These are phyloP conservation scores for Drosophila tani DNA, from an alignment of 1,140 invertebrate genomes.

Conservation along the genomic window DNA sequence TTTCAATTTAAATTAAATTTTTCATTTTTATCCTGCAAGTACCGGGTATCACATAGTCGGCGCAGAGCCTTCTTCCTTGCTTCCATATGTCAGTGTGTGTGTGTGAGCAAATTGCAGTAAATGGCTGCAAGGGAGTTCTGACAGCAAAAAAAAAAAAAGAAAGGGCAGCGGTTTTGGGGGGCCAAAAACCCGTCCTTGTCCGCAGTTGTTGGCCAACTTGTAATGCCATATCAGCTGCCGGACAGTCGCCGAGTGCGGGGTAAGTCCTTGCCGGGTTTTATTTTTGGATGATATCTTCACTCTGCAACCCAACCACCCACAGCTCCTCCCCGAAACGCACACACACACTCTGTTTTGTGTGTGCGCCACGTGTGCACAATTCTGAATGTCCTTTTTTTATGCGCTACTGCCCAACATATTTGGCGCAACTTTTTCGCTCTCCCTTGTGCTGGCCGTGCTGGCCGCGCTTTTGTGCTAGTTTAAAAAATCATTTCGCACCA, in stretches of 20 bases:
- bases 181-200: constrained; percentile 54
- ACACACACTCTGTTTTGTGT: constrained; percentile 10
- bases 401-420: constrained; percentile 53
- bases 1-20: too few relatives aligned
- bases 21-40: neutral
- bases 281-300: constrained; percentile 53
- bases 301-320: neutral
- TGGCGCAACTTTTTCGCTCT: constrained; percentile 51
- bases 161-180: neutral
- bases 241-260: constrained; percentile 44
- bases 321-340: neutral
- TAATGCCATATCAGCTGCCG: constrained; percentile 76
- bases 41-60: neutral
- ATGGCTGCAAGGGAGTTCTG: constrained; percentile 34
- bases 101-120: constrained; percentile 68
- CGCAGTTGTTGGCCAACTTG: constrained; percentile 71
- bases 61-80: too few relatives aligned
- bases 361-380: constrained; percentile 53
- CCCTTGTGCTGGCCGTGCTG: neutral
- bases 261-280: constrained; percentile 42
- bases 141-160: constrained; percentile 1
- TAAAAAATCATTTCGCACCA: constrained; percentile 39
- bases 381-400: constrained; percentile 49
- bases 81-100: neutral
- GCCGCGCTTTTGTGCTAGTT: constrained; percentile 36